phyloP scores from a whole-genome alignment of 2,888 invertebrate genomes.

The Shargacucullia verbasci region DNA sequence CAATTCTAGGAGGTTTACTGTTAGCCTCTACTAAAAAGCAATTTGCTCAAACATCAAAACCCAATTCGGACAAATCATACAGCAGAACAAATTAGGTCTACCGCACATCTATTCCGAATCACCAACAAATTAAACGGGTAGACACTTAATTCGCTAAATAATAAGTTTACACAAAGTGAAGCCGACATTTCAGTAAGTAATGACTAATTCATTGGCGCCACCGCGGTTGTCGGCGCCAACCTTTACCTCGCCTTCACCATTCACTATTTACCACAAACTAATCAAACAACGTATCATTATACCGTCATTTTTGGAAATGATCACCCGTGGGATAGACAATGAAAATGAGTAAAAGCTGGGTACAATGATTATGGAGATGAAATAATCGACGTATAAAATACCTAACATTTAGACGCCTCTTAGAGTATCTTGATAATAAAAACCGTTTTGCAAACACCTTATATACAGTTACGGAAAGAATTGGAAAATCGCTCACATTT shows the following conservation, averaged over 20 bases:
- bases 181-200: conserved; percentile 65
- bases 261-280: conserved; percentile 80
- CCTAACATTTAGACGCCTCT: conserved; percentile 21
- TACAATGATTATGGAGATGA: conserved; percentile 23
- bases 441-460: too few species aligned
- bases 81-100: conserved; percentile 46
- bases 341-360: conserved; percentile 71
- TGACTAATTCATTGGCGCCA: conserved; percentile 84
- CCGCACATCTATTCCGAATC: conserved; percentile 34
- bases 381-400: conserved; percentile 7
- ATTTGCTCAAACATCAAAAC: conserved; percentile 24
- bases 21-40: conserved; percentile 13
- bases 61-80: conserved; percentile 40
- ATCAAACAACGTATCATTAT: conserved; percentile 86
- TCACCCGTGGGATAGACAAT: conserved; percentile 66
- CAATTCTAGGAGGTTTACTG: conserved; percentile 24
- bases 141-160: conserved; percentile 55
- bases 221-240: conserved; percentile 65
- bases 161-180: conserved; percentile 57
- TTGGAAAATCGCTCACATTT: too few species aligned
- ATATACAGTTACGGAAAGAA: too few species aligned
- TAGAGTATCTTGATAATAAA: not conserved
- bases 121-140: conserved; percentile 45
- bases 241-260: conserved; percentile 58
- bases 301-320: conserved; percentile 79